Base-by-base conservation (phyloP, 2,888 invertebrate species). In the Dysmachus trigonus region DNA sequence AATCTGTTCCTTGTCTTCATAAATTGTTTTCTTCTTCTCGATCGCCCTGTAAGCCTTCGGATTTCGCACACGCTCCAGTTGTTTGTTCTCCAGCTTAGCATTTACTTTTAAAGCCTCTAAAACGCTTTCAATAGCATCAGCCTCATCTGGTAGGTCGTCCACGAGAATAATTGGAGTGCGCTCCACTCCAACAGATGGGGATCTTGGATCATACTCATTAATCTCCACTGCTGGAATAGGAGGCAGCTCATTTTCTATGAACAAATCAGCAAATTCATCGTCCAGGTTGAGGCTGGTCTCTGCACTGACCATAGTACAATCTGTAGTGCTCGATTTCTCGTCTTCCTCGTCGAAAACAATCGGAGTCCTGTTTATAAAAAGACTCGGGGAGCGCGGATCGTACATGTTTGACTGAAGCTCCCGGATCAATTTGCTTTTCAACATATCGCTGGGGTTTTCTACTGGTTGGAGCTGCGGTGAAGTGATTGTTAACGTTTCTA, bases 321-420 rank as follows among this genome's bases (percentile, higher is more conserved):
- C 31, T 2, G 15, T 6, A 8, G 41, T 38, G 13, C 6, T 38
- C 13, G 8, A 62, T 15, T 15, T 15, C 0, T 62, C 10, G 62
- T 22, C 62, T 0, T 22, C 27, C 22, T 86, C 86, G 33, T 86
- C 82, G 22, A 87, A 87, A 18, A 85, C 77, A 27, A 88, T 86
- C 6, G 88, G 88, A 0, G 88, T 88, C 3, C 88, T 86, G 76
- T 86, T 72, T 3, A 88, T 86, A 31, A 86, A 86, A 1, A 62
- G 38, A 30, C 85, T 88, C 8, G 88, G 88, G 10, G 88, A 88
- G 3, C 88, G 86, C 6, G 88, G 88, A 86, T 88, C 88, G 10
- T 85, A 15, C n/a, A 87, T 30, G 62, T 87, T 86, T 15, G 33
- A 35, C 22, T 62, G 31, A 0, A 87, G 33, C 7, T 76, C 53